Evolutionary conservation across 2,888 invertebrate genomes (phyloP), one percentile per base, ranked within the genome.

Genomic region (Cynaeus angustus): DNA sequence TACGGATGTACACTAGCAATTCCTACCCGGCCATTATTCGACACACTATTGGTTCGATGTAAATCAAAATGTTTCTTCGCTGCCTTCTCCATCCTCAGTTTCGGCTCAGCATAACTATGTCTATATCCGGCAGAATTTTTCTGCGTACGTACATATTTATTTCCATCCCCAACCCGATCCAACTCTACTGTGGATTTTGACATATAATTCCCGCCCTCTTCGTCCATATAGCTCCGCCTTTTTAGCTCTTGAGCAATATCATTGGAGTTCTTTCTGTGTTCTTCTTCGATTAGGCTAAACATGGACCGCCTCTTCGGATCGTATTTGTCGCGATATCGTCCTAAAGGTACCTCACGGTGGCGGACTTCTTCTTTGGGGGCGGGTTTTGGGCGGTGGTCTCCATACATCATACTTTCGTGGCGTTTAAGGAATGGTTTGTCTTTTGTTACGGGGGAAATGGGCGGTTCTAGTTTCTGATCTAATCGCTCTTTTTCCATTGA

Each of bases 401-500:
- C 78, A 10, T 73, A 61, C 43, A 69, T 68, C 46, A 77, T 71
- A 50, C 79, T 80, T 48, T 78, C 78, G 68, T 80, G 80, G 4
- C 81, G 75, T 66, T 82, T 83, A 14, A 80, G 48, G 58, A 79
- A 82, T 5, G 73, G 74, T 59, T 79, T 79, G 12, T 81, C 78
- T 43, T 75, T 74, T 10, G 70, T 68, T 7, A 75, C 74, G 1
- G 82, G 82, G 1, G 82, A 81, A 66, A 82, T 82, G 3, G 81
- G 82, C 8, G 79, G 75, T 56, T 82, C 82, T 0, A 77, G 37
- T 74, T 65, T 9, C 74, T 75, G 73, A 1, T 9, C 16, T 5
- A 43, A 12, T 66, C 90, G 86, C 77, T 92, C 91, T 70, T 91
- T 88, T 81, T 95, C 95, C 84, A 95, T 88, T 72, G 92, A 90